Evolutionary conservation across 2,797 vertebrate species (phyloP), one percentile per base, ranked within the genome.

Genomic region (Spatula versicolor): DNA sequence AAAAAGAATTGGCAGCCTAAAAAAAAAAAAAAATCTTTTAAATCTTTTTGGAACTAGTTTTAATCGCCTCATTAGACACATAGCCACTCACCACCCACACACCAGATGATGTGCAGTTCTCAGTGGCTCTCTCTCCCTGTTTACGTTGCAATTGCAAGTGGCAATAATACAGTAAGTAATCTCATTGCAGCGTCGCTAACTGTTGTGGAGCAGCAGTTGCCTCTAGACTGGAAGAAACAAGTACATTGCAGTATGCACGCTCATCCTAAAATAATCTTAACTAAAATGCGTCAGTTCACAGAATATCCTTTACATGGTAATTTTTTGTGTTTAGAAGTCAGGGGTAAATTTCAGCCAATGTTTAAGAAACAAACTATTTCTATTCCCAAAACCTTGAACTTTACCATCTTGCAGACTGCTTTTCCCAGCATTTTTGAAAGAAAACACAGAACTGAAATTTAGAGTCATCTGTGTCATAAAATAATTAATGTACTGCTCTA

Each of bases 11-110:
- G 81, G 75, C 93, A 95, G 59, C 74, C 75, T 9, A 46, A 54
- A 63, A 86, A 88, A 88, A 46, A 54, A 16, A 31, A 2, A 11
- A 11, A 46, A 22, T 13, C 43, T 45, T 45, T 20, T 45, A 45
- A 45, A 48, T 20, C 25, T 90, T 88, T 90, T 79, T 92, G 90
- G 92, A 95, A 93, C 63, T 83, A 80, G 90, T 87, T 87, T 41
- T 13, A 1, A 45, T 89, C 0, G n/a, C 41, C 72, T 95, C 86
- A 90, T 95, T 91, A 95, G 86, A 95, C 56, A 75, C 20, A 4
- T 8, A 93, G 83, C 68, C 81, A 35, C 58, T 94, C 64, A 73
- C 89, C 96, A 91, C 92, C 93, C 88, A 95, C 95, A 46, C 92
- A 91, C 13, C 93, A 95, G 93, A 75, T 58, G 93, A 92, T 23